phyloP scores from a whole-genome alignment of 23 tunicate genomes.

The Corella eumyota region DNA sequence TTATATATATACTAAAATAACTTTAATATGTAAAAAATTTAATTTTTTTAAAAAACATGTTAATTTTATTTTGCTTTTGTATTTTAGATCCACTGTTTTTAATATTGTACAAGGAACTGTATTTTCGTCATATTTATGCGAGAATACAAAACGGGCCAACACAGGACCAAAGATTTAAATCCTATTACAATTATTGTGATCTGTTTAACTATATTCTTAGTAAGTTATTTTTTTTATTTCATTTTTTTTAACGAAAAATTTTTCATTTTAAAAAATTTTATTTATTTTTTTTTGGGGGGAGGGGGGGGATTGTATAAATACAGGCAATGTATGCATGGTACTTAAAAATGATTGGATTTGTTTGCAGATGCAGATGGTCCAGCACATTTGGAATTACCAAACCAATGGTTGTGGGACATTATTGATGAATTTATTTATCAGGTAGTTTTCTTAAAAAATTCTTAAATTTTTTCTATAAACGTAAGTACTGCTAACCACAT shows the following conservation, averaged over 20 bases:
- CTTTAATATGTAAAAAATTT: too few relatives aligned
- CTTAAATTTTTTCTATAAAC: too few relatives aligned
- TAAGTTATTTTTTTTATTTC: slow-evolving; percentile 11
- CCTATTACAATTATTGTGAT: slow-evolving; percentile 97
- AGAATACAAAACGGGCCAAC: slow-evolving; percentile 65
- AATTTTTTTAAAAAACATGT: too few relatives aligned
- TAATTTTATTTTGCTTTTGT: neutral
- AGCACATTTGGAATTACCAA: slow-evolving; percentile 69
- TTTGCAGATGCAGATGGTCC: slow-evolving; percentile 65
- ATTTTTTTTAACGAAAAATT: neutral
- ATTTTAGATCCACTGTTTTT: slow-evolving; percentile 49
- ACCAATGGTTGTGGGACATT: slow-evolving; percentile 98
- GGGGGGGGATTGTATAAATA: too few relatives aligned
- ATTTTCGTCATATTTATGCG: slow-evolving; percentile 87
- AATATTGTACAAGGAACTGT: slow-evolving; percentile 81
- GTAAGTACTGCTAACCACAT: neutral
- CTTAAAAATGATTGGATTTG: too few relatives aligned
- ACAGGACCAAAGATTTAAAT: slow-evolving; percentile 86
- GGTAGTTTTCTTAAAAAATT: too few relatives aligned
- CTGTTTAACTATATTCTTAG: slow-evolving; percentile 94
- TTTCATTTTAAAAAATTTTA: too few relatives aligned
- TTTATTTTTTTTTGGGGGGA: too few relatives aligned
- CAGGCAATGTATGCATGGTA: too few relatives aligned
- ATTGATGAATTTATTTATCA: slow-evolving; percentile 98
- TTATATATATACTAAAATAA: too few relatives aligned